These are phyloP conservation scores for Hetaerina titia DNA, from an alignment of 2,888 invertebrate genomes.

Conservation along the genomic window DNA sequence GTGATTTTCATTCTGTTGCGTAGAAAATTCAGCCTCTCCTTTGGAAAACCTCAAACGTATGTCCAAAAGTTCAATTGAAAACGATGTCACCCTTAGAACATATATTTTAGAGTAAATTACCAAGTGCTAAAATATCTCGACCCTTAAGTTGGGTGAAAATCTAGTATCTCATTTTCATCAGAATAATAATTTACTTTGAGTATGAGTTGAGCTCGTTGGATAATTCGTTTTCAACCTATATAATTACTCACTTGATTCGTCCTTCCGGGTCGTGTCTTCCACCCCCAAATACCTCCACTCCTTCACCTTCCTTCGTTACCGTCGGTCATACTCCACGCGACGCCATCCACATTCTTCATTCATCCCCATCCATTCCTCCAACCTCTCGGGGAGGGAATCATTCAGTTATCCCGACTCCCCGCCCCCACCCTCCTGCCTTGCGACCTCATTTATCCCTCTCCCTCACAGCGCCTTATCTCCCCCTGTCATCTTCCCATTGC, in stretches of 20 bases:
- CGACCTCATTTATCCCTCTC: constrained; percentile 59
- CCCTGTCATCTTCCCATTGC: constrained; percentile 7
- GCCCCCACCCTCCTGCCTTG: not conserved
- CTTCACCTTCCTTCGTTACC: not conserved
- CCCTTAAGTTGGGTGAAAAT: too few relatives aligned
- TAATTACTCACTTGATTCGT: not conserved
- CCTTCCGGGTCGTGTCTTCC: not conserved
- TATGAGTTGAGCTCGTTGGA: too few relatives aligned
- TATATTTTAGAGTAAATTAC: too few relatives aligned
- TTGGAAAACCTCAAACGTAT: too few relatives aligned
- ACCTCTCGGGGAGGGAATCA: constrained; percentile 36
- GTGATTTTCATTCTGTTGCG: too few relatives aligned
- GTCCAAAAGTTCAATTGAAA: too few relatives aligned
- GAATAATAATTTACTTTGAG: too few relatives aligned
- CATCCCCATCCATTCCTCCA: not conserved
- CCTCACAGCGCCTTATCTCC: constrained; percentile 29
- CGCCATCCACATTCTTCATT: not conserved
- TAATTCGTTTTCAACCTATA: not conserved
- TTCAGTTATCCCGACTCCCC: constrained; percentile 52
- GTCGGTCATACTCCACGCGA: not conserved
- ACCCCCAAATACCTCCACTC: not conserved
- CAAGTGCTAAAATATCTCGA: too few relatives aligned
- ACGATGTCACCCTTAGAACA: too few relatives aligned
- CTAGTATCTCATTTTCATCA: too few relatives aligned
- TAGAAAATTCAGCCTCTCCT: too few relatives aligned